Evolutionary conservation across 2,797 vertebrate genomes (phyloP).

Genomic region (Pangasius larnaudii): DNA sequence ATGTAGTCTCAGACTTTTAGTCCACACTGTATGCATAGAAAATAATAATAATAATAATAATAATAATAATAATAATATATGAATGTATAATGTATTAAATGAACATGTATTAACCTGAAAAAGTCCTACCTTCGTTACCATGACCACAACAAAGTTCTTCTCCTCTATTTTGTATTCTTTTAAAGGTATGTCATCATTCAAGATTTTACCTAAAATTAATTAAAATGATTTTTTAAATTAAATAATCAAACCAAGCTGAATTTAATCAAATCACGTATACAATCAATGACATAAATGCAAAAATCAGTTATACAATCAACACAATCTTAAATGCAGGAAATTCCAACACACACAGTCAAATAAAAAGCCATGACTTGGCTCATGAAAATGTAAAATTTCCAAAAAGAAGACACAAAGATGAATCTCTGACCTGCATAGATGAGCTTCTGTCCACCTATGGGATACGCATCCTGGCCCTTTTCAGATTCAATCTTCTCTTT

Average conservation of each 20-base stretch:
- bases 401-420: not conserved
- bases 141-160: constrained; percentile 83
- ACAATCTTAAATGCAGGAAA: not conserved
- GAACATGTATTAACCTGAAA: not conserved
- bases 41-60: not conserved
- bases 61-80: not conserved
- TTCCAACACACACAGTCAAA: not conserved
- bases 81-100: not conserved
- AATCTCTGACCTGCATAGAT: constrained; percentile 78
- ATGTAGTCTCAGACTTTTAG: not conserved
- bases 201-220: constrained; percentile 74
- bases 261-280: not conserved
- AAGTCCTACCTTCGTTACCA: constrained; percentile 78
- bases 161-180: constrained; percentile 82
- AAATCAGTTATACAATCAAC: not conserved
- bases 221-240: not conserved
- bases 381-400: not conserved
- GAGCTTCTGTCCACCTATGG: constrained; percentile 76
- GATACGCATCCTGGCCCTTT: constrained; percentile 77
- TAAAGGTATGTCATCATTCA: constrained; percentile 76
- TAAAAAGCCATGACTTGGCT: not conserved
- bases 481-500: constrained; percentile 78
- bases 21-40: not conserved
- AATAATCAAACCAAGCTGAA: not conserved
- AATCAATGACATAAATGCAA: no score